Conservation (phyloP, 2,113 vertebrate species). For the Abramis brama region DNA sequence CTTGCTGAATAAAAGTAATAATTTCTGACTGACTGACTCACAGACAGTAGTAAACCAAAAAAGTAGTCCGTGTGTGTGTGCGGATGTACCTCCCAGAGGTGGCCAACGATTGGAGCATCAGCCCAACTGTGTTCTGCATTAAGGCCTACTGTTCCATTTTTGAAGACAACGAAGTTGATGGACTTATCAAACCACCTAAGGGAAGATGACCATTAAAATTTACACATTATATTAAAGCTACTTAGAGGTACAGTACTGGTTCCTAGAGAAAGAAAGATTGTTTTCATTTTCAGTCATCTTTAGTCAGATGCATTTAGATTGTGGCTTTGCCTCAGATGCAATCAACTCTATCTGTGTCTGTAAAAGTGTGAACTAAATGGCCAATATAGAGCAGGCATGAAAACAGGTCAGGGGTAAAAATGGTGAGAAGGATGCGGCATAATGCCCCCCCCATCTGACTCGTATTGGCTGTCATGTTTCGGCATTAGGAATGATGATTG, state of each 20-base stretch:
- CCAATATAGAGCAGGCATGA: too few species aligned
- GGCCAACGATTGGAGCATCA: constrained; percentile 91
- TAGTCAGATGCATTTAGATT: too few species aligned
- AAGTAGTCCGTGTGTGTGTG: neutral
- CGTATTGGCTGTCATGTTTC: too few species aligned
- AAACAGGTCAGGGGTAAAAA: too few species aligned
- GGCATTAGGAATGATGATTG: too few species aligned
- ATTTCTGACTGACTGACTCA: neutral
- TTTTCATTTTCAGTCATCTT: too few species aligned
- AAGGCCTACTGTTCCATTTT: constrained; percentile 90
- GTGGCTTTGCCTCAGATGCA: too few species aligned
- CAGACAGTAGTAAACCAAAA: neutral
- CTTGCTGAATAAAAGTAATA: neutral
- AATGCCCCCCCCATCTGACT: too few species aligned
- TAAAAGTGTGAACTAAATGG: too few species aligned
- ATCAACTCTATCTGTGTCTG: too few species aligned
- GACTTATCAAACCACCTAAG: constrained; percentile 97
- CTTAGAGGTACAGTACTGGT: neutral
- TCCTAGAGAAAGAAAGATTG: neutral
- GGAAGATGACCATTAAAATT: constrained; percentile 42
- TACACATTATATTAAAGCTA: neutral
- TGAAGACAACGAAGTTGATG: constrained; percentile 89
- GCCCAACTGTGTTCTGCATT: constrained; percentile 98
- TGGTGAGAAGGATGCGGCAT: too few species aligned
- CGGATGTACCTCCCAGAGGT: constrained; percentile 92